A percentile compares a stretch with the other conserved stretches of the same genome.
Conservation (phyloP, 2,888 invertebrate species). For the Tachina fera region DNA sequence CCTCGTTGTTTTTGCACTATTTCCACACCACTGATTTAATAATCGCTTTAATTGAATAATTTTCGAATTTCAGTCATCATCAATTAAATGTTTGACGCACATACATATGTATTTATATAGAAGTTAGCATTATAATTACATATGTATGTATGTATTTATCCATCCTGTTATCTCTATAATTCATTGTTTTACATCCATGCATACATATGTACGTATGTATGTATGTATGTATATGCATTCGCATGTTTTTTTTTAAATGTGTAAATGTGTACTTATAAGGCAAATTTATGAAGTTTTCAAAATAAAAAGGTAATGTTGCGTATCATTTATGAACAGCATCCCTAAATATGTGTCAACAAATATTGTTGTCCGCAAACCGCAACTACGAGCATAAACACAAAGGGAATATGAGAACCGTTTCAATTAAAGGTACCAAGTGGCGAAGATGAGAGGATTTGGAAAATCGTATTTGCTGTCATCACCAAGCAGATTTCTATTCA, state of each 20-base stretch:
- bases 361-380: conserved; percentile 39
- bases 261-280: neutral
- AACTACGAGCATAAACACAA: conserved; percentile 42
- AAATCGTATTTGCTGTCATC: conserved; percentile 56
- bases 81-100: conserved; percentile 41
- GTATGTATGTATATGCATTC: too few species aligned
- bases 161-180: neutral
- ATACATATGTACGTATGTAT: too few species aligned
- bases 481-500: conserved; percentile 63
- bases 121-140: neutral
- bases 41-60: conserved; percentile 60
- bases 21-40: conserved; percentile 52
- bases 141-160: neutral
- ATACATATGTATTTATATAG: neutral
- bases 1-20: conserved; percentile 20
- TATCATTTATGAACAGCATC: conserved; percentile 68
- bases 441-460: conserved; percentile 35
- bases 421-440: conserved; percentile 53
- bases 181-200: too few species aligned
- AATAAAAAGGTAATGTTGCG: conserved; percentile 66
- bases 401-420: conserved; percentile 36
- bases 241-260: neutral
- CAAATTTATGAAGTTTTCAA: neutral
- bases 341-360: conserved; percentile 48
- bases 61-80: conserved; percentile 57